Evolutionary conservation across 2,888 invertebrate genomes (phyloP).

Genomic region (Zaprionus obscuricornis): DNA sequence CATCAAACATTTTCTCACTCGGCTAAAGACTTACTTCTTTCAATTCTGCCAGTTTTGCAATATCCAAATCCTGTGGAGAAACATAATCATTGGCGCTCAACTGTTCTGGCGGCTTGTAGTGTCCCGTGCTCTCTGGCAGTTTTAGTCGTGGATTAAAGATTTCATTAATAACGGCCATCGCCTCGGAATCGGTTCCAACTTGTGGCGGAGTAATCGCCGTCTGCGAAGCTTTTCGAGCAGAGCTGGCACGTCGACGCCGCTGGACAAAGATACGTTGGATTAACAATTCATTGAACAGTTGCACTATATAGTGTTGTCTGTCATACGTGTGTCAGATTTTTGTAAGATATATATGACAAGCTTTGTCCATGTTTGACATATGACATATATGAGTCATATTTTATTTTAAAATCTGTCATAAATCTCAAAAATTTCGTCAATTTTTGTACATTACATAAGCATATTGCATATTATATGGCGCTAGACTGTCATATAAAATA

Average conservation of each 20-base stretch:
- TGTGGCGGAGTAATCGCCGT: constrained; percentile 57
- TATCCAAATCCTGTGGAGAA: constrained; percentile 85
- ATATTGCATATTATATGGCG: too few relatives aligned
- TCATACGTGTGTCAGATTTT: too few relatives aligned
- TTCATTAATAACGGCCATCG: constrained; percentile 82
- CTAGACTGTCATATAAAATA: too few relatives aligned
- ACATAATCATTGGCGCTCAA: constrained; percentile 82
- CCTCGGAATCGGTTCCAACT: constrained; percentile 75
- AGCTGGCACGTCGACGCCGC: constrained; percentile 79
- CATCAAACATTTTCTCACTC: not conserved
- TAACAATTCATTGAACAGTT: too few relatives aligned
- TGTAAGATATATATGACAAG: too few relatives aligned
- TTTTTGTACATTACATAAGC: too few relatives aligned
- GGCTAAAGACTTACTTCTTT: constrained; percentile 85
- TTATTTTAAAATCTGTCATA: too few relatives aligned
- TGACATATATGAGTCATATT: too few relatives aligned
- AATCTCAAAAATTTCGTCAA: too few relatives aligned
- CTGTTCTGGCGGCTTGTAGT: constrained; percentile 80
- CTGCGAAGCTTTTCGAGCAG: constrained; percentile 71
- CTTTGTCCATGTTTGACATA: too few relatives aligned
- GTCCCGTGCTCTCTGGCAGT: constrained; percentile 79
- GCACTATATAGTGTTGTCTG: too few relatives aligned
- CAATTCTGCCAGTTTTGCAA: constrained; percentile 86
- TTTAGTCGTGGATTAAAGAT: constrained; percentile 82
- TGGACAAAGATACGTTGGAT: constrained; percentile 9